Evolutionary conservation across 1,140 invertebrate species (phyloP), one percentile per base, ranked within the genome.

Genomic region (Drosophila sucinea): DNA sequence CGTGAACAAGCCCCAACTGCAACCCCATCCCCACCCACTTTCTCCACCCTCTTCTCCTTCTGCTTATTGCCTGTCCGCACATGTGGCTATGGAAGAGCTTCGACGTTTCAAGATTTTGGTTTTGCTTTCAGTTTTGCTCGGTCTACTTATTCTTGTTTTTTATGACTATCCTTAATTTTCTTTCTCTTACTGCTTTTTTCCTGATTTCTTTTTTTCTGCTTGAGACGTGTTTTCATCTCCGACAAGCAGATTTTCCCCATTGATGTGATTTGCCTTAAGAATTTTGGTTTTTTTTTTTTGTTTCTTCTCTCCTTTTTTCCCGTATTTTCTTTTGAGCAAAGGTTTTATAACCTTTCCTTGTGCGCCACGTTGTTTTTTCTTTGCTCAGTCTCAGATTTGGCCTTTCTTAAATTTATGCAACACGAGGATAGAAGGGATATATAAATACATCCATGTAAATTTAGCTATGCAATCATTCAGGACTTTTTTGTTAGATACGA

Each of bases 131-230:
- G n/a, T 40, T 67, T 51, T 61, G 32, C 56, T 71, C 17, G 58
- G 38, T 54, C 60, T 56, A 76, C 33, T 66, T 56, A 25, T 67
- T 71, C 66, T 55, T 60, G 67, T 79, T 79, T 60, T 83, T 80
- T 78, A 84, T 61, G 84, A 74, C 70, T 70, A 74, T 72, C 69
- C 84, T 87, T 89, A 83, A 87, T 89, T 89, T 87, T 77, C 66
- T 60, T 64, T 35, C 75, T 54, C 62, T 33, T 17, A 33, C 38
- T 57, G 51, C 64, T 27, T 29, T 57, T 64, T 70, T 70, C 61
- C 56, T 64, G 57, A 17, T 69, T 73, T 57, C n/a, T 67, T 60
- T 33, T 33, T 25, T 40, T 38, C 44, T 51, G n/a, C 54, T 54
- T 17, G 44, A 40, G 82, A 77, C 73, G 78, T 81, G 79, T 82